Evolutionary conservation across 2,888 invertebrate species (phyloP).

Genomic region (Cepaea hortensis): DNA sequence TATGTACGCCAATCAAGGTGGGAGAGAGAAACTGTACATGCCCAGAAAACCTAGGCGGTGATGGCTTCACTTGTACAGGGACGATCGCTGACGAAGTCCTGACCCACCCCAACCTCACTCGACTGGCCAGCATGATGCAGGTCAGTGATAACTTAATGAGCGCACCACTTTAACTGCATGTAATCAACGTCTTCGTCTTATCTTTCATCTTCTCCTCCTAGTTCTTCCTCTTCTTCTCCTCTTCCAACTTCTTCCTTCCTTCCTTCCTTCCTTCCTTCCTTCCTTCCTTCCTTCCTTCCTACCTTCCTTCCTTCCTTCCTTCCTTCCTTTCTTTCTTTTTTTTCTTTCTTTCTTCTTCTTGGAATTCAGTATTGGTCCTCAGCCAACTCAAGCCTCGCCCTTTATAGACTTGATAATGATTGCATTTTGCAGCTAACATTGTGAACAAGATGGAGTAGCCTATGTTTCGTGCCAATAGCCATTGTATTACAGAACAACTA

Average conservation of each 20-base stretch:
- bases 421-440: no score
- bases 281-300: not conserved
- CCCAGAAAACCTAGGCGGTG: slow-evolving; percentile 58
- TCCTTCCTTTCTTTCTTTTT: no score
- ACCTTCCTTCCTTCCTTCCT: no score
- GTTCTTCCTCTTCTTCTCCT: not conserved
- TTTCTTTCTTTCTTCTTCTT: no score
- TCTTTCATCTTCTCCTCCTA: not conserved
- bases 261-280: slow-evolving; percentile 25
- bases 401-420: no score
- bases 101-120: slow-evolving; percentile 55
- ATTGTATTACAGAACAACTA: no score
- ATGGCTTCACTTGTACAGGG: slow-evolving; percentile 63
- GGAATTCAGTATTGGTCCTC: no score
- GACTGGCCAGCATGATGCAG: slow-evolving; percentile 44
- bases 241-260: not conserved
- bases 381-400: no score
- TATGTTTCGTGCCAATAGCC: no score
- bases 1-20: slow-evolving; percentile 59
- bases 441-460: no score
- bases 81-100: slow-evolving; percentile 58
- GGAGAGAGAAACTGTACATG: slow-evolving; percentile 68
- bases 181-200: not conserved
- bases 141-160: not conserved
- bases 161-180: not conserved